Conservation (phyloP, 1,140 invertebrate species). For the Meteorus sp. region DNA sequence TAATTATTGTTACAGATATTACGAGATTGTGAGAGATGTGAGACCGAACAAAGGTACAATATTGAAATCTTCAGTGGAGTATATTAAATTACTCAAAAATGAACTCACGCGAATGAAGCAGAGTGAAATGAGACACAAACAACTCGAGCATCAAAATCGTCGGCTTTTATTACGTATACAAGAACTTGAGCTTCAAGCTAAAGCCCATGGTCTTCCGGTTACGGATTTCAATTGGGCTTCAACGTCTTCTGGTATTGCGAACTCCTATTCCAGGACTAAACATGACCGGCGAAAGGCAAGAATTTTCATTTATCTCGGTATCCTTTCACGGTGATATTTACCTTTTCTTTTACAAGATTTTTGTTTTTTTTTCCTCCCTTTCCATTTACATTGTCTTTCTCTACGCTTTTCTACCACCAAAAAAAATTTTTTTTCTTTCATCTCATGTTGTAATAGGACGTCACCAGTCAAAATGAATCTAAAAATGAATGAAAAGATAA, state of each 20-base stretch:
- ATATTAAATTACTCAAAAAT: constrained; percentile 86
- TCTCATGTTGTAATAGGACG: no score
- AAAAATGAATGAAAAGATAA: neutral
- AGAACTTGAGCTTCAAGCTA: constrained; percentile 73
- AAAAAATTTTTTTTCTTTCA: no score
- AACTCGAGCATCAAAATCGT: constrained; percentile 82
- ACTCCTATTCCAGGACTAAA: constrained; percentile 52
- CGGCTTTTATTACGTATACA: constrained; percentile 75
- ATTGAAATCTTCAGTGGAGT: constrained; percentile 95
- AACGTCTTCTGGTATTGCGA: constrained; percentile 44
- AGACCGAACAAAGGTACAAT: constrained; percentile 96
- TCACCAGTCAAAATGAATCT: no score
- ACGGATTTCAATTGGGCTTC: constrained; percentile 61
- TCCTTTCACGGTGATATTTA: no score
- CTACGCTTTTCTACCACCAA: no score
- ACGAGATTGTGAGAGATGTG: constrained; percentile 84
- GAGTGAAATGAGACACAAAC: constrained; percentile 74
- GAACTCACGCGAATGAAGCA: constrained; percentile 82
- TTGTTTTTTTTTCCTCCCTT: neutral
- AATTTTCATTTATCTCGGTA: no score
- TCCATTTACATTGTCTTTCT: neutral
- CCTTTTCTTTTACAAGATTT: no score
- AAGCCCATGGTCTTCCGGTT: constrained; percentile 69
- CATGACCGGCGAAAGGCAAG: constrained; percentile 56
- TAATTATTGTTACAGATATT: constrained; percentile 59